Conservation (phyloP, 2,797 vertebrate genomes). For the Molossus molossus region DNA sequence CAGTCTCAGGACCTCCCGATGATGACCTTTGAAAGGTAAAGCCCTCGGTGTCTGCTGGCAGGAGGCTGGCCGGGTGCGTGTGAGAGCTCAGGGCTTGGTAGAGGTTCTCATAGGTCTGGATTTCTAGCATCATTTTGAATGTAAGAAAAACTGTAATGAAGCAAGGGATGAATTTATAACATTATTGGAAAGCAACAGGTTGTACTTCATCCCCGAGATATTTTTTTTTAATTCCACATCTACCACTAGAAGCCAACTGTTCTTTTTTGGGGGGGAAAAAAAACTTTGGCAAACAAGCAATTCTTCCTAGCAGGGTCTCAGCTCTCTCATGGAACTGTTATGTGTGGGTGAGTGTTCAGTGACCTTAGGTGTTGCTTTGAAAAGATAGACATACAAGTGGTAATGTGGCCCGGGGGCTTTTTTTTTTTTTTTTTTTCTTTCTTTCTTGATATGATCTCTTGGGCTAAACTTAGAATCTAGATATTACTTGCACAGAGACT, state of each 20-base stretch:
- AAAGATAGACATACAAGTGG: neutral
- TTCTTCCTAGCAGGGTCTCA: neutral
- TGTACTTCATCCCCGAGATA: fast-evolving
- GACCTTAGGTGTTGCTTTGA: neutral
- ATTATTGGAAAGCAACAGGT: neutral
- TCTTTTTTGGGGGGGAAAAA: fast-evolving
- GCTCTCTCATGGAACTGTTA: neutral
- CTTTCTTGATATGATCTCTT: neutral
- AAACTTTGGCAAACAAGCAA: neutral
- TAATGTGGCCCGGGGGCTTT: fast-evolving
- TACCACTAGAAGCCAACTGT: neutral
- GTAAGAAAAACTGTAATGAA: too few species aligned
- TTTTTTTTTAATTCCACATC: neutral
- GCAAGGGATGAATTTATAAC: neutral
- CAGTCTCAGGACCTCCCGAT: too few species aligned
- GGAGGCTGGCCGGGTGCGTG: fast-evolving
- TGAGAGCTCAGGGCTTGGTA: fast-evolving
- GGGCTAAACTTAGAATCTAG: neutral
- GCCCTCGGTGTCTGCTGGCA: neutral
- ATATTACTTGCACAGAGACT: neutral
- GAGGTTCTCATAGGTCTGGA: neutral
- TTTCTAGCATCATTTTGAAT: neutral
- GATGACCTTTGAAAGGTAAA: too few species aligned
- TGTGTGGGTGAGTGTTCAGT: fast-evolving
- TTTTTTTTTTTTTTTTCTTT: too few species aligned